A percentile compares a stretch with the other conserved stretches of the same genome.
Conservation (phyloP, 2,113 vertebrate species). For the Loxodonta africana region DNA sequence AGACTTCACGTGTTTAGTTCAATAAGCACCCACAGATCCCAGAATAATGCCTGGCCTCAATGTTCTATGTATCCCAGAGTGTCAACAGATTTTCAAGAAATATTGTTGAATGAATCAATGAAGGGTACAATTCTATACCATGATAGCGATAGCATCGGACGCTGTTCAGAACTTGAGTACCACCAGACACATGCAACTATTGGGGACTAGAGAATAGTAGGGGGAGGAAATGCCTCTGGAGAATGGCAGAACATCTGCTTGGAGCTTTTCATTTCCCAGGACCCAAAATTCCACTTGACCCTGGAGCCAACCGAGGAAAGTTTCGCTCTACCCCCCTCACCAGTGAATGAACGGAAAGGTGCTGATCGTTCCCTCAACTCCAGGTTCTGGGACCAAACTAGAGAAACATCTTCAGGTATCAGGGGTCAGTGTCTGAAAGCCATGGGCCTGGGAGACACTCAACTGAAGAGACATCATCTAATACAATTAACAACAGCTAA, state of each 20-base stretch:
- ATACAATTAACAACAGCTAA: background rate
- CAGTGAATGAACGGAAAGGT: background rate
- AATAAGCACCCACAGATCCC: rapidly evolving
- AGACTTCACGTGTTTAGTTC: background rate
- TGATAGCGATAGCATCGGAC: background rate
- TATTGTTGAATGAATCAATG: background rate
- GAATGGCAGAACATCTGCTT: background rate
- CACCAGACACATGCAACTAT: background rate
- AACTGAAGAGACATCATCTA: background rate
- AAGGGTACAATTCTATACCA: background rate
- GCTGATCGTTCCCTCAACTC: background rate
- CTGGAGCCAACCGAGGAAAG: background rate
- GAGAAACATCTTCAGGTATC: background rate
- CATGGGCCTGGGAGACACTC: background rate
- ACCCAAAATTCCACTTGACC: too few relatives aligned
- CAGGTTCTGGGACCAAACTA: background rate
- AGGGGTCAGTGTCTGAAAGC: background rate
- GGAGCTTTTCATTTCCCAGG: background rate
- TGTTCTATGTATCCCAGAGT: background rate
- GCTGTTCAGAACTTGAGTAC: background rate
- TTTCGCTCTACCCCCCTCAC: background rate
- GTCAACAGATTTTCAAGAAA: background rate
- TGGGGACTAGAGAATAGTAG: background rate
- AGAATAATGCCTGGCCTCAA: background rate
- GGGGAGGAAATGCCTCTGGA: too few relatives aligned